Percentiles rank a stretch among this genome's conserved stretches.
phyloP scores from a whole-genome alignment of 2,113 vertebrate genomes.

The Chamaea fasciata region DNA sequence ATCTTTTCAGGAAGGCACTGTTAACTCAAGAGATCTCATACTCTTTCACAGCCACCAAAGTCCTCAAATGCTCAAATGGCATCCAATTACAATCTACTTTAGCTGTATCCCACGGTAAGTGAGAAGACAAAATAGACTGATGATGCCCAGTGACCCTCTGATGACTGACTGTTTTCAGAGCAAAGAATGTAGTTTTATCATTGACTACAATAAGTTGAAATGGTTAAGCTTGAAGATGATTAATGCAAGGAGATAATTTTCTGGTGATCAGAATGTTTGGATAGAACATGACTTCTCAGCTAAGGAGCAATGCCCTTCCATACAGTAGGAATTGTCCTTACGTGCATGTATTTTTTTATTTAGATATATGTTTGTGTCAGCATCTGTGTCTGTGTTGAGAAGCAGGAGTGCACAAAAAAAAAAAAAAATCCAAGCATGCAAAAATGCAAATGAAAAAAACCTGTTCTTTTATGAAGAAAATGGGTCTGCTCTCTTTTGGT shows the following conservation, averaged over 20 bases:
- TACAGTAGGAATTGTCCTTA: background rate
- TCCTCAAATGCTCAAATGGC: background rate
- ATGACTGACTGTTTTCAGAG: background rate
- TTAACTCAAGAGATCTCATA: background rate
- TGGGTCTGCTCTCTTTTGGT: background rate
- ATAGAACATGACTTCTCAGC: background rate
- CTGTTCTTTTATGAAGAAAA: constrained; percentile 24
- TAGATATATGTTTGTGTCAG: background rate
- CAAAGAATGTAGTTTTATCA: background rate
- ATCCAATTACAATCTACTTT: background rate
- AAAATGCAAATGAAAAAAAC: constrained; percentile 62
- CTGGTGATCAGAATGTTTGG: background rate
- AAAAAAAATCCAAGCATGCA: background rate
- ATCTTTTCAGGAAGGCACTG: background rate
- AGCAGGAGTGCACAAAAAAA: background rate
- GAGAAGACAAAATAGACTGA: background rate
- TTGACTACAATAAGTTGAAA: background rate
- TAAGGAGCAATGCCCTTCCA: background rate
- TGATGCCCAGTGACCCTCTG: background rate
- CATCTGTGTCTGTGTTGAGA: background rate
- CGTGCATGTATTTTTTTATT: background rate
- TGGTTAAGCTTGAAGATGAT: background rate
- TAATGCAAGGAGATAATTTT: background rate
- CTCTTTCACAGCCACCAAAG: background rate
- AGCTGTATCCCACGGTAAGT: background rate